Conservation (phyloP, 1,140 invertebrate species). For the Ceratosolen fusciceps region DNA sequence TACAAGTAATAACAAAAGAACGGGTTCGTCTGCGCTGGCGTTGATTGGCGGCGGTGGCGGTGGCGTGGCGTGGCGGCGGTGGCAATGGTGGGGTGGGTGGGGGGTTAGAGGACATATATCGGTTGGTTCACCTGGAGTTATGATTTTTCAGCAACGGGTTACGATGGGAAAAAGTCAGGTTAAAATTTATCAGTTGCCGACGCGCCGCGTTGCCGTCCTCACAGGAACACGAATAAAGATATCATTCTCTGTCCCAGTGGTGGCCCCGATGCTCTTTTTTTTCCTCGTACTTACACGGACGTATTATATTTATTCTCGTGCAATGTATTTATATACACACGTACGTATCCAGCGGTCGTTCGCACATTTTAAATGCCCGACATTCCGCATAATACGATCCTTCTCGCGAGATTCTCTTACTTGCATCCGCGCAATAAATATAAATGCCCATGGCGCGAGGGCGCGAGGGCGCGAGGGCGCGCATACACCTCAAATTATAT, state of each 20-base stretch:
- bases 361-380: constrained; percentile 32
- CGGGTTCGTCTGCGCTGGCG: no score
- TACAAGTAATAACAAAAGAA: no score
- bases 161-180: background rate
- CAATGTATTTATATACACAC: constrained; percentile 12
- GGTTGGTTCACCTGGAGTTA: background rate
- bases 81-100: no score
- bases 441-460: background rate
- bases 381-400: constrained; percentile 34
- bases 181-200: constrained; percentile 27
- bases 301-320: constrained; percentile 7
- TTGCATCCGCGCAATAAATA: background rate
- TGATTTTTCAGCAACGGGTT: background rate
- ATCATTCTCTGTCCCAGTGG: background rate
- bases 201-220: background rate
- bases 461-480: no score
- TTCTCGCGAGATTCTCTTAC: constrained; percentile 19
- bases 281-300: background rate
- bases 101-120: no score
- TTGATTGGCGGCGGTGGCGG: no score
- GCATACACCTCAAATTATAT: background rate
- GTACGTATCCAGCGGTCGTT: constrained; percentile 21
- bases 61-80: no score
- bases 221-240: constrained; percentile 5
- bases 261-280: background rate